Evolutionary conservation across 2,797 vertebrate genomes (phyloP).

Genomic region (Megalops cyprinoides): DNA sequence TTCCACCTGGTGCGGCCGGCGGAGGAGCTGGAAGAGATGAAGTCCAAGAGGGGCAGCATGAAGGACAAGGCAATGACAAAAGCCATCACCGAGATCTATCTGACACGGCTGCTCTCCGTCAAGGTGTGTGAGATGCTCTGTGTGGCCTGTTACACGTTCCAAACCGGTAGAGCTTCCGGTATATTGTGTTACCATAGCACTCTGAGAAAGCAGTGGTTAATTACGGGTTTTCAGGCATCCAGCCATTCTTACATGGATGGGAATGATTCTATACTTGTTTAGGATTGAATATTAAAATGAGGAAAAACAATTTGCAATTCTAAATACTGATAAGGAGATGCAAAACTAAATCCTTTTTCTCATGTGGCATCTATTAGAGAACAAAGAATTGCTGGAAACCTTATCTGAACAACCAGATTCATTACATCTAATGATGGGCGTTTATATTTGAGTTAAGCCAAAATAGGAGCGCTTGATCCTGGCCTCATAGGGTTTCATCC

Average conservation of each 20-base stretch:
- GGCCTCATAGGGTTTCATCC: neutral
- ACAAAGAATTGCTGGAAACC: neutral
- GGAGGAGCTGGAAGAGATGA: constrained; percentile 94
- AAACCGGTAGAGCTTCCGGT: neutral
- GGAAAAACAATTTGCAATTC: neutral
- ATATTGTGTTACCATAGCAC: neutral
- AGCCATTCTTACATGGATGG: neutral
- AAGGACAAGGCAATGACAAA: constrained; percentile 98
- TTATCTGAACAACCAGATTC: neutral
- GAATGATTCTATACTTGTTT: neutral
- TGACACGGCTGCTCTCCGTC: constrained; percentile 95
- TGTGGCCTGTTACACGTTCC: too few species aligned
- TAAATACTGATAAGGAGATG: neutral
- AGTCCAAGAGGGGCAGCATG: constrained; percentile 93
- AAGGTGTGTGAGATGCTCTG: constrained; percentile 76
- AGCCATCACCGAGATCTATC: constrained; percentile 99
- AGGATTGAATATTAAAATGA: neutral
- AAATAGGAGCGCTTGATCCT: neutral
- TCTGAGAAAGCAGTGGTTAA: neutral
- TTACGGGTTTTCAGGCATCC: neutral
- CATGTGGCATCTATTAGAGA: neutral
- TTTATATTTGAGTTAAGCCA: neutral
- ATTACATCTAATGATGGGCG: constrained; percentile 4
- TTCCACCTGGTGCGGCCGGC: constrained; percentile 92
- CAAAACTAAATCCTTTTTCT: neutral